These are phyloP conservation scores for Scomberomorus guttatus DNA, from an alignment of 2,797 vertebrate species.

Conservation along the genomic window DNA sequence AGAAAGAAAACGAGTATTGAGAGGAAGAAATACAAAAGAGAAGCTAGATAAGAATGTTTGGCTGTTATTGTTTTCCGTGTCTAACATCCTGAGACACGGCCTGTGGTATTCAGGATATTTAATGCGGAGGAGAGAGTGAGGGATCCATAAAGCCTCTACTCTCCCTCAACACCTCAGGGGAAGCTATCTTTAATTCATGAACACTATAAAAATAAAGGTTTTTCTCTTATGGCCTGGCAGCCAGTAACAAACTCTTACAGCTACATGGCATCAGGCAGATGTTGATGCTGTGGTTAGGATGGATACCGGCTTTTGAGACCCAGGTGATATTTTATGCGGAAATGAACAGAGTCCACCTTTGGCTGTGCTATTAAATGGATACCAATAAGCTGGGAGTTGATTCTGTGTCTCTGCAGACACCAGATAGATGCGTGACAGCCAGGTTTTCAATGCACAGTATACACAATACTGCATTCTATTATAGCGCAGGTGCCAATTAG, in stretches of 20 bases:
- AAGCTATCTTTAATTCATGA: conserved; percentile 86
- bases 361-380: conserved; percentile 51
- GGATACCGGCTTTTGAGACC: conserved; percentile 46
- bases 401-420: conserved; percentile 33
- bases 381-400: conserved; percentile 31
- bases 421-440: conserved; percentile 10
- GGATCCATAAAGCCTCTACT: conserved; percentile 77
- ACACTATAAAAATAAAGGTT: conserved; percentile 85
- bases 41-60: conserved; percentile 74
- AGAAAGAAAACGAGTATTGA: conserved; percentile 40
- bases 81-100: conserved; percentile 80
- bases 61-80: conserved; percentile 80
- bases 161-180: conserved; percentile 74
- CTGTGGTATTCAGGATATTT: conserved; percentile 80
- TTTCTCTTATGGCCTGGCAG: conserved; percentile 76
- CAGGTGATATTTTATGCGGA: conserved; percentile 54
- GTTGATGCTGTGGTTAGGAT: conserved; percentile 66
- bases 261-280: conserved; percentile 72
- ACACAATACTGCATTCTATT: background rate
- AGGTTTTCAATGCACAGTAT: conserved; percentile 15
- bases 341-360: conserved; percentile 43
- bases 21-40: conserved; percentile 51
- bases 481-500: background rate
- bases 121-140: conserved; percentile 69
- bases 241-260: conserved; percentile 76